These are phyloP conservation scores for Martes martes DNA, from an alignment of 2,113 vertebrate genomes.

Conservation along the genomic window DNA sequence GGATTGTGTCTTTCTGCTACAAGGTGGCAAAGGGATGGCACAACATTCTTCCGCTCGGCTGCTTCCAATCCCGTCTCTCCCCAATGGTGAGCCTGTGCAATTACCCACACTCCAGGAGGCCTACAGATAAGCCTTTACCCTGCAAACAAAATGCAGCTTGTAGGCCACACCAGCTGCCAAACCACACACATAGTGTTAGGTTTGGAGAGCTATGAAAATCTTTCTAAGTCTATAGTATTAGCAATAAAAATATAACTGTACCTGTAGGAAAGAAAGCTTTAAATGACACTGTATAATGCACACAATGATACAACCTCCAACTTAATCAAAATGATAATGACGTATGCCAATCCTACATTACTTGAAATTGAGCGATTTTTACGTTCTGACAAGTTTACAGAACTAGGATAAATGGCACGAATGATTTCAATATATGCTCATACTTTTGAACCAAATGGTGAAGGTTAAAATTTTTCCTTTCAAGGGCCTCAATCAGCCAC, in stretches of 20 bases:
- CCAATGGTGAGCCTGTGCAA: constrained; percentile 95
- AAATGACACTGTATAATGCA: constrained; percentile 87
- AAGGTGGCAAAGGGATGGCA: constrained; percentile 98
- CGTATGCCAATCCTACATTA: constrained; percentile 94
- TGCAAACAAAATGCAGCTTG: constrained; percentile 97
- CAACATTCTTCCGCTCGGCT: constrained; percentile 97
- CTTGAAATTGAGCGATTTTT: constrained; percentile 92
- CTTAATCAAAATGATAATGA: constrained; percentile 99
- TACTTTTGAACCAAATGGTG: constrained; percentile 98
- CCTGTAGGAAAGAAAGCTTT: constrained; percentile 86
- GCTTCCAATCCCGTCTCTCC: constrained; percentile 93
- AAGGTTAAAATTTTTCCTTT: constrained; percentile 99
- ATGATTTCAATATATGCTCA: constrained; percentile 97
- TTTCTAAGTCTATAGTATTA: constrained; percentile 84
- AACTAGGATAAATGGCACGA: constrained; percentile 98
- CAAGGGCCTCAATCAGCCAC: constrained; percentile 99
- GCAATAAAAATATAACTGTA: constrained; percentile 87
- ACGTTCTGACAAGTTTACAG: constrained; percentile 99
- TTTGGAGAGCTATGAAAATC: constrained; percentile 86
- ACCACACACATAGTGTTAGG: constrained; percentile 92
- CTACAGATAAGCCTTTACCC: constrained; percentile 93
- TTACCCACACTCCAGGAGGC: constrained; percentile 97
- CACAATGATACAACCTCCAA: constrained; percentile 90
- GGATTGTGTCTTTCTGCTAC: constrained; percentile 91
- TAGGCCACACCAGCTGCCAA: constrained; percentile 97